These are phyloP conservation scores for Tyrannus savana DNA, from an alignment of 2,113 vertebrate genomes.

Conservation along the genomic window DNA sequence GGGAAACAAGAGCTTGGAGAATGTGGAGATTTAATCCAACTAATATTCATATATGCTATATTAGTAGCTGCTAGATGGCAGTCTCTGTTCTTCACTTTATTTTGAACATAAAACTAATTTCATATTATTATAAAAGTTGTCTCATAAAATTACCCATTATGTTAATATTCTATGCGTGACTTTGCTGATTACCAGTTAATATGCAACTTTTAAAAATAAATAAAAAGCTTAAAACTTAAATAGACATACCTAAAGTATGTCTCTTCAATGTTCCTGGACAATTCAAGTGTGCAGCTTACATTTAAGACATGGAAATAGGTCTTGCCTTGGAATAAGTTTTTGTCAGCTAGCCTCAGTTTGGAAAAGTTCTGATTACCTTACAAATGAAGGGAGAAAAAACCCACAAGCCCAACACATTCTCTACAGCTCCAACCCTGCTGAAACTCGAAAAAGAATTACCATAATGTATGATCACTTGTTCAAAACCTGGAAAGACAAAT, in stretches of 20 bases:
- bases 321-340: not conserved
- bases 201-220: not conserved
- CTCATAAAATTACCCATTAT: not conserved
- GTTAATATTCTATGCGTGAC: not conserved
- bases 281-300: not conserved
- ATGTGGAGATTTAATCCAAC: not conserved
- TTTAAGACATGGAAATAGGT: not conserved
- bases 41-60: not conserved
- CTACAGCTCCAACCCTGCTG: not conserved
- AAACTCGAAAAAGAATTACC: not conserved
- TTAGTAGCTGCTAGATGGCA: not conserved
- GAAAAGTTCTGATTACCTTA: not conserved
- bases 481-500: not conserved
- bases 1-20: not conserved
- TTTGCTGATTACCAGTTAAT: not conserved
- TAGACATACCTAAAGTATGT: not conserved
- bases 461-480: not conserved
- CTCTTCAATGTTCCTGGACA: not conserved
- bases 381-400: not conserved
- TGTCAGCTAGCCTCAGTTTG: not conserved
- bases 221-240: not conserved
- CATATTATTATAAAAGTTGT: not conserved
- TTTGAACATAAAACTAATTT: not conserved
- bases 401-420: not conserved
- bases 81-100: not conserved